Percentiles rank a stretch among this genome's conserved stretches.
These are phyloP conservation scores for Calidris pugnax DNA, from an alignment of 2,113 vertebrate species.

Conservation along the genomic window DNA sequence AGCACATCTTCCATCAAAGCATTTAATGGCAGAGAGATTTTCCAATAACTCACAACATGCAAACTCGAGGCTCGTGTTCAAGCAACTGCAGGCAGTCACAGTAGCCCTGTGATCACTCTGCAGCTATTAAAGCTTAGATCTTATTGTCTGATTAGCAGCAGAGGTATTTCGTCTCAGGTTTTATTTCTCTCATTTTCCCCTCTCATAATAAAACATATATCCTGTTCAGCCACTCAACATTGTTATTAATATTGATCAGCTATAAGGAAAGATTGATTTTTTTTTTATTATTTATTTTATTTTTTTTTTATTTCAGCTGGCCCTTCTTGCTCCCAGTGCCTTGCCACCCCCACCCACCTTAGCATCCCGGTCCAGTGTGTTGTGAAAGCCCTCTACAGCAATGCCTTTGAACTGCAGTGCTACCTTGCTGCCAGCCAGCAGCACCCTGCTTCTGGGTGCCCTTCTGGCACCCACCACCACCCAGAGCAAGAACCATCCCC, in stretches of 20 bases:
- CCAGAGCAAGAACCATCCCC: rapidly evolving
- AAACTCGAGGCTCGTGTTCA: constrained; percentile 37
- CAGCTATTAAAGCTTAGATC: constrained; percentile 33
- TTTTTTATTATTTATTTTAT: not conserved
- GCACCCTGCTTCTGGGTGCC: not conserved
- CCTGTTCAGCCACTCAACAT: constrained; percentile 9
- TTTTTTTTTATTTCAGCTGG: not conserved
- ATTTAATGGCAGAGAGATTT: constrained; percentile 59
- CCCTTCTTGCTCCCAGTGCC: not conserved
- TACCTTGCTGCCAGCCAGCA: not conserved
- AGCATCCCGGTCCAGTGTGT: not conserved
- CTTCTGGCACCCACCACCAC: not conserved
- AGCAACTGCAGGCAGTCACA: constrained; percentile 49
- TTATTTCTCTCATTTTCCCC: constrained; percentile 36
- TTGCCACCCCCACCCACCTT: not conserved
- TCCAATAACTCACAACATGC: constrained; percentile 57
- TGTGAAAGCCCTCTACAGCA: not conserved
- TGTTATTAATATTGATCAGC: constrained; percentile 56
- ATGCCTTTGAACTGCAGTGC: not conserved
- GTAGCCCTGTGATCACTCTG: not conserved
- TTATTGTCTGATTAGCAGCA: not conserved
- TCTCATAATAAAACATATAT: constrained; percentile 34
- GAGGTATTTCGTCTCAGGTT: not conserved
- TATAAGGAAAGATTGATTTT: constrained; percentile 1
- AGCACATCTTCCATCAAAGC: constrained; percentile 61